Evolutionary conservation across 2,888 invertebrate species (phyloP).

Genomic region (Nineta flava): DNA sequence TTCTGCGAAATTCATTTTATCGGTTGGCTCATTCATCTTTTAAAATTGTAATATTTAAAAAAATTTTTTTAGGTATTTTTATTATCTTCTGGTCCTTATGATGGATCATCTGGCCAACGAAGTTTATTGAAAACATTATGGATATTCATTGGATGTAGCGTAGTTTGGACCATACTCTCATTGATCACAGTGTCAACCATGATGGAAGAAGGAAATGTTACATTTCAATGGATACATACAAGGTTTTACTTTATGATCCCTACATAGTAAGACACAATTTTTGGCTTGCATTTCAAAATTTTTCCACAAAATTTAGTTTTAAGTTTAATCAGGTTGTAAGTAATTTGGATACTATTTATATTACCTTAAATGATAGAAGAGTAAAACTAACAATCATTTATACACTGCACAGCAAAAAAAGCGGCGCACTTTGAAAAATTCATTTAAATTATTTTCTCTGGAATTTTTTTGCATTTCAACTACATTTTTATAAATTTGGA

Average conservation of each 20-base stretch:
- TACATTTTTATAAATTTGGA: too few species aligned
- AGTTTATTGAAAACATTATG: slow-evolving; percentile 53
- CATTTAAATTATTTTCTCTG: too few species aligned
- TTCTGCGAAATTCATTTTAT: too few species aligned
- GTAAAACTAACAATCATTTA: too few species aligned
- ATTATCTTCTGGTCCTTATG: slow-evolving; percentile 50
- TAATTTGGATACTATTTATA: background rate
- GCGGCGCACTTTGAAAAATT: too few species aligned
- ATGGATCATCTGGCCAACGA: slow-evolving; percentile 48
- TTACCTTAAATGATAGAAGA: too few species aligned
- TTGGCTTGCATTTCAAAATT: background rate
- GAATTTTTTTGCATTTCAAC: too few species aligned
- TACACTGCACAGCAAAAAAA: too few species aligned
- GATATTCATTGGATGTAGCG: slow-evolving; percentile 51
- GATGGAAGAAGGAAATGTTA: slow-evolving; percentile 42
- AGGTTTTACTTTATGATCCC: slow-evolving; percentile 26
- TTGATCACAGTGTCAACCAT: slow-evolving; percentile 46
- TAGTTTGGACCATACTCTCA: slow-evolving; percentile 54
- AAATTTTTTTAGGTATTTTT: slow-evolving; percentile 43
- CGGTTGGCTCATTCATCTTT: too few species aligned
- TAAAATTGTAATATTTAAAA: too few species aligned
- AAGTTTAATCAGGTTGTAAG: background rate
- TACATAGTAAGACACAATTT: background rate
- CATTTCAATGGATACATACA: slow-evolving; percentile 45
- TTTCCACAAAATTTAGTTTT: background rate